These are phyloP conservation scores for Eurystomus gularis DNA, from an alignment of 2,113 vertebrate genomes.

Conservation along the genomic window DNA sequence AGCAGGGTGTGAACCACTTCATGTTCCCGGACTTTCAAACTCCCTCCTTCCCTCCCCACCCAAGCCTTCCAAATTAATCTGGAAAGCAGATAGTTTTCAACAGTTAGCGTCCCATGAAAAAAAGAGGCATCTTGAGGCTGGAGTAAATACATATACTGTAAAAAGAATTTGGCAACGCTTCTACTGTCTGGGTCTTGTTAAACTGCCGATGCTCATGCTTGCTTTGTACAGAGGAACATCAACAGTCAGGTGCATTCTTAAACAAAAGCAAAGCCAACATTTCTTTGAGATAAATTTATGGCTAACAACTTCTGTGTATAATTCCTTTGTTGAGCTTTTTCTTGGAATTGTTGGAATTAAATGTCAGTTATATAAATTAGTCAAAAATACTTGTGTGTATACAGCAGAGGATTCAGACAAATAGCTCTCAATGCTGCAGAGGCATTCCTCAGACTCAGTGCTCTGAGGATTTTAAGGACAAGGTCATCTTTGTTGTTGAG, in stretches of 20 bases:
- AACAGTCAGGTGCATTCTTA: constrained; percentile 52
- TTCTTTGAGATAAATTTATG: constrained; percentile 25
- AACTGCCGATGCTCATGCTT: not conserved
- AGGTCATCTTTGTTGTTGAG: not conserved
- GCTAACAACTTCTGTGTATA: not conserved
- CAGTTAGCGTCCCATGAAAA: not conserved
- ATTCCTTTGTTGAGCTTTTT: not conserved
- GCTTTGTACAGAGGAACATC: not conserved
- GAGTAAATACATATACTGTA: not conserved
- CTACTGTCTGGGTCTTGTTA: constrained; percentile 40
- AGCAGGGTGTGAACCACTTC: not conserved
- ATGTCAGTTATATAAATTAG: constrained; percentile 5
- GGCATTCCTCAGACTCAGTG: not conserved
- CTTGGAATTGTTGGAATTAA: constrained; percentile 19
- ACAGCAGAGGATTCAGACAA: not conserved
- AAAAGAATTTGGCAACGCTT: constrained; percentile 21
- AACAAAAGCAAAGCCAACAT: constrained; percentile 29
- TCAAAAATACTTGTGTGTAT: not conserved
- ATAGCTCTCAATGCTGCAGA: not conserved
- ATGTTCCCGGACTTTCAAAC: not conserved
- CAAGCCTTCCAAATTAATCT: not conserved
- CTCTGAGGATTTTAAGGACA: not conserved
- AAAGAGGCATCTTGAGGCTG: not conserved
- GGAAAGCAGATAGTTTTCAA: constrained; percentile 16
- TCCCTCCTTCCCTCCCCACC: not conserved